Percentiles rank a stretch among this genome's conserved stretches.
Conservation (phyloP, 2,113 vertebrate species). For the Lophius piscatorius region DNA sequence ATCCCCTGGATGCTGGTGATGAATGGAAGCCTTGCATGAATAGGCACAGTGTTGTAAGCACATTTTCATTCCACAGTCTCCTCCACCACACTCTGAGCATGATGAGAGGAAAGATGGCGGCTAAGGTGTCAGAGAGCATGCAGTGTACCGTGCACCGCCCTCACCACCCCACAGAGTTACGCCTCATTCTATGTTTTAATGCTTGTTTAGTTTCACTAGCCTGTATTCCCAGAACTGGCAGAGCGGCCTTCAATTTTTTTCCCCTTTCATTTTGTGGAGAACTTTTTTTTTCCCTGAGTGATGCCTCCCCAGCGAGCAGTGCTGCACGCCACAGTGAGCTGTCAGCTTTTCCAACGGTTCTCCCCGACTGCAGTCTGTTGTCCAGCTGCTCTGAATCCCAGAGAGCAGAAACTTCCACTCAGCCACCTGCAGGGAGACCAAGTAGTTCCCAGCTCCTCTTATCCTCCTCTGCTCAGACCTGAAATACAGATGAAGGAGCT, state of each 20-base stretch:
- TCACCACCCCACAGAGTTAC: slow-evolving; percentile 24
- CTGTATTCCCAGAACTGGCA: slow-evolving; percentile 69
- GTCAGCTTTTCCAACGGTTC: slow-evolving; percentile 52
- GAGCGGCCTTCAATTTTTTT: slow-evolving; percentile 13
- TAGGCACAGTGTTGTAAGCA: slow-evolving; percentile 53
- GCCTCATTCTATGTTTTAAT: slow-evolving; percentile 29
- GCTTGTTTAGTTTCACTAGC: slow-evolving; percentile 71
- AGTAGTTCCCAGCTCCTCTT: neutral
- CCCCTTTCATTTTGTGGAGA: slow-evolving; percentile 27
- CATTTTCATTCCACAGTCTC: slow-evolving; percentile 24
- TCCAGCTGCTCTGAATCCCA: slow-evolving; percentile 68
- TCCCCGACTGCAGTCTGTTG: slow-evolving; percentile 63
- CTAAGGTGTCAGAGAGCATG: slow-evolving; percentile 19
- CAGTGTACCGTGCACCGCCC: slow-evolving; percentile 34
- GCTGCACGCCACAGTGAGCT: slow-evolving; percentile 12
- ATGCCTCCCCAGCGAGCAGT: slow-evolving; percentile 34
- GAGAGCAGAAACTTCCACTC: slow-evolving; percentile 12
- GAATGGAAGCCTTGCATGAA: slow-evolving; percentile 62
- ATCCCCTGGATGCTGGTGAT: slow-evolving; percentile 65
- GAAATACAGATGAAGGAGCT: too few species aligned
- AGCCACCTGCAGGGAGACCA: slow-evolving; percentile 2
- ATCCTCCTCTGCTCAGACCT: too few species aligned
- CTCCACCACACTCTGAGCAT: slow-evolving; percentile 23
- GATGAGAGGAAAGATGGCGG: neutral
- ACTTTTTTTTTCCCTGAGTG: slow-evolving; percentile 25